Evolutionary conservation across 2,888 invertebrate genomes (phyloP), one percentile per base, ranked within the genome.

Genomic region (Tetranychus truncatus): DNA sequence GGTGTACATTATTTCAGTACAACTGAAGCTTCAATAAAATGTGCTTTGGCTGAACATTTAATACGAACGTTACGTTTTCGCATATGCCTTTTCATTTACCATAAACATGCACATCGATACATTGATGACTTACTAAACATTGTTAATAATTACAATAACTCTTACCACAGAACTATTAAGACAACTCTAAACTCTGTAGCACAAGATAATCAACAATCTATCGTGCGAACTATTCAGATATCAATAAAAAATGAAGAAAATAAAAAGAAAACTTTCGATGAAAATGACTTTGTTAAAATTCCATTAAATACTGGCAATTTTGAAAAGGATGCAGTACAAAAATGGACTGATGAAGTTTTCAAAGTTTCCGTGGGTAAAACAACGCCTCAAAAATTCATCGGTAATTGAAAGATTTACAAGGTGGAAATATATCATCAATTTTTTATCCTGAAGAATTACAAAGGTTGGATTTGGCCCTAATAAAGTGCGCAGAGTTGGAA

Each of bases 31-130:
- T 80, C 80, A 66, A 78, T 79, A 8, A 81, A 82, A 77, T 80
- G 80, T 1, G 76, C 78, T 5, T 76, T 81, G 6, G 79, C 79
- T 1, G 81, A 82, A 77, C 74, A 81, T 5, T 80, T 80, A 9
- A 80, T 80, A 76, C 73, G 80, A 74, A 67, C 67, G 1, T 20
- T 67, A 81, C 80, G 7, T 71, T 81, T 11, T 81, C 77, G 77
- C 74, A 79, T 81, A 75, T 81, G 7, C 5, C 21, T 5, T 1
- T 72, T 80, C 74, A 80, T 81, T 72, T 79, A 79, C 0, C 74
- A 76, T 20, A 76, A 78, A 18, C 78, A 79, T 45, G 79, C 78
- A 1, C 18, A 72, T n/a, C 15, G 45, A 72, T 72, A 15, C 6
- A 72, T 72, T 72, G 72, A 72, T 45, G 72, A 20, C 1, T 44